Evolutionary conservation across 2,113 vertebrate species (phyloP), one percentile per base, ranked within the genome.

Genomic region (Corydoras sp.): DNA sequence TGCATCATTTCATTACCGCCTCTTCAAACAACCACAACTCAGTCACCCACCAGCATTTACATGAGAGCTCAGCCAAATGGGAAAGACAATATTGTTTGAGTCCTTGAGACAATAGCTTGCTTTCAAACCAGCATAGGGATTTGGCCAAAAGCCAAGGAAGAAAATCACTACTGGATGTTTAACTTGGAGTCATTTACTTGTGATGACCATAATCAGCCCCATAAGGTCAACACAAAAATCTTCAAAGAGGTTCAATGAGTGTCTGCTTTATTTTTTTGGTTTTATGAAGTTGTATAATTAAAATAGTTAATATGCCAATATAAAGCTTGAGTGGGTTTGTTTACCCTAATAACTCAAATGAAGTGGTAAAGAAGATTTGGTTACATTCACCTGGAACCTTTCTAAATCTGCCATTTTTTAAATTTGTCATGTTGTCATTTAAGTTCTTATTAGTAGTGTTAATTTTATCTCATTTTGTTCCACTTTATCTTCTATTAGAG

Each of bases 21-120:
- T 43, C 56, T 71, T 72, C 58, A 58, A 66, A 72, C 62, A 30
- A 30, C 64, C 70, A 68, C 43, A 65, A 65, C 49, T 69, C 35
- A n/a, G 64, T 72, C 30, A n/a, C 4, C 65, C 58, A 50, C 69
- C 66, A 75, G 50, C 55, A 72, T 70, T 76, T 71, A 43, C 54
- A 61, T 68, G 58, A 72, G 77, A 74, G 14, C 7, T 29, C 2
- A 13, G 70, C 79, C 78, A 78, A 72, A 49, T n/a, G 77, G 59
- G 58, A 78, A 81, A 74, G 49, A 71, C 72, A 78, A 78, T 79
- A 78, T 74, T 80, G 72, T 81, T 79, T 32, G 70, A 74, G 73
- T 68, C 62, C 43, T 4, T 18, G 53, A 72, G 43, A 82, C 78
- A 77, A 77, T 72, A 65, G 49, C 59, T 11, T 9, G 49, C 55